Conservation (phyloP, 1,140 invertebrate species). For the Bicyclus anynana region DNA sequence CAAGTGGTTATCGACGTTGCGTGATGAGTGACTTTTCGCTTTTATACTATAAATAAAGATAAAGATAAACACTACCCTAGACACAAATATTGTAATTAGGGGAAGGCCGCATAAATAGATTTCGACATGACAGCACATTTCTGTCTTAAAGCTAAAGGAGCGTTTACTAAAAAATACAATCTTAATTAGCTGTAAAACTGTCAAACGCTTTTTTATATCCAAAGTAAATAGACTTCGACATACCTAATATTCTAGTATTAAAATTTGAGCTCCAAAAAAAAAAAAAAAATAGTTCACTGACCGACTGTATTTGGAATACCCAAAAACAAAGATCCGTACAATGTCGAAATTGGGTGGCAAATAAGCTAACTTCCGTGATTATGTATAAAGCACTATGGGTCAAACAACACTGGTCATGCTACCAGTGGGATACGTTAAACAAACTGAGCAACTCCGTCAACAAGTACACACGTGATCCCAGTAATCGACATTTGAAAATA, state of each 20-base stretch:
- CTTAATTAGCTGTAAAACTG: too few relatives aligned
- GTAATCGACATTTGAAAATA: conserved; percentile 67
- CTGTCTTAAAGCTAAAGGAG: too few relatives aligned
- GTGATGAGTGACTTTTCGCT: too few relatives aligned
- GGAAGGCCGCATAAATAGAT: too few relatives aligned
- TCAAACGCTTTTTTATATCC: too few relatives aligned
- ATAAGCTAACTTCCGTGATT: background rate
- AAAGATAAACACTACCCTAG: too few relatives aligned
- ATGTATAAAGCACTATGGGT: conserved; percentile 14
- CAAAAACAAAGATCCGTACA: conserved; percentile 9
- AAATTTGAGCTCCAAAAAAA: background rate
- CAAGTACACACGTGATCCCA: conserved; percentile 49
- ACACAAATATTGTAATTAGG: too few relatives aligned
- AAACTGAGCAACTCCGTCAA: conserved; percentile 58
- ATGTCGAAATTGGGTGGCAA: conserved; percentile 1
- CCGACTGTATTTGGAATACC: conserved; percentile 22
- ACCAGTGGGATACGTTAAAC: conserved; percentile 47
- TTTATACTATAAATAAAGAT: too few relatives aligned
- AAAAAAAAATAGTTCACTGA: conserved; percentile 40
- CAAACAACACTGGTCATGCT: conserved; percentile 36
- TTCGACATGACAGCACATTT: too few relatives aligned
- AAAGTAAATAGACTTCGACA: background rate
- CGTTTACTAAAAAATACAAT: too few relatives aligned
- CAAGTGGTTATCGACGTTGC: too few relatives aligned
- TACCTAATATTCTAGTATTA: background rate